Percentiles rank a stretch among this genome's conserved stretches.
Evolutionary conservation across 2,113 vertebrate species (phyloP).

Genomic region (Notarius lentiginosus): DNA sequence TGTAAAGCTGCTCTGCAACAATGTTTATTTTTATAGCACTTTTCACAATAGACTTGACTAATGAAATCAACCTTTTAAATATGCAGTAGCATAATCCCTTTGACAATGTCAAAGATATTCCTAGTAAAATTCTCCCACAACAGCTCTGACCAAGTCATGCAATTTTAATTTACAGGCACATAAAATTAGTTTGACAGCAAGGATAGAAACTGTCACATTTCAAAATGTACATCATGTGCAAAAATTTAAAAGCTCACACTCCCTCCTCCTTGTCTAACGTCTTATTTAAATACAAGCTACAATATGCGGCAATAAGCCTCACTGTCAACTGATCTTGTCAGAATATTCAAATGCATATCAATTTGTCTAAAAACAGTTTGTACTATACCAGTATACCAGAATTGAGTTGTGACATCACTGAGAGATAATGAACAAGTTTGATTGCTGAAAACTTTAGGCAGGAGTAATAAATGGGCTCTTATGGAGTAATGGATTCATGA

Average conservation of each 20-base stretch:
- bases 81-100: background rate
- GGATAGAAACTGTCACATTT: background rate
- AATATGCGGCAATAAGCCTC: background rate
- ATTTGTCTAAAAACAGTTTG: background rate
- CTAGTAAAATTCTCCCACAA: background rate
- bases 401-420: background rate
- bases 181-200: background rate
- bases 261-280: background rate
- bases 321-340: background rate
- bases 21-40: no score
- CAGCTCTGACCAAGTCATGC: background rate
- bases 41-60: background rate
- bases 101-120: background rate
- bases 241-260: background rate
- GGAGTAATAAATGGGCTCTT: background rate
- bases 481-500: background rate
- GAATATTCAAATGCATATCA: background rate
- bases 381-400: background rate
- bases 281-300: conserved; percentile 2
- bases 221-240: background rate
- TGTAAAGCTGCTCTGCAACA: no score
- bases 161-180: background rate
- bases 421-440: background rate
- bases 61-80: background rate
- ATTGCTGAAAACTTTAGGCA: background rate